These are phyloP conservation scores for Habroteleia sp. DNA, from an alignment of 2,888 invertebrate species.

Conservation along the genomic window DNA sequence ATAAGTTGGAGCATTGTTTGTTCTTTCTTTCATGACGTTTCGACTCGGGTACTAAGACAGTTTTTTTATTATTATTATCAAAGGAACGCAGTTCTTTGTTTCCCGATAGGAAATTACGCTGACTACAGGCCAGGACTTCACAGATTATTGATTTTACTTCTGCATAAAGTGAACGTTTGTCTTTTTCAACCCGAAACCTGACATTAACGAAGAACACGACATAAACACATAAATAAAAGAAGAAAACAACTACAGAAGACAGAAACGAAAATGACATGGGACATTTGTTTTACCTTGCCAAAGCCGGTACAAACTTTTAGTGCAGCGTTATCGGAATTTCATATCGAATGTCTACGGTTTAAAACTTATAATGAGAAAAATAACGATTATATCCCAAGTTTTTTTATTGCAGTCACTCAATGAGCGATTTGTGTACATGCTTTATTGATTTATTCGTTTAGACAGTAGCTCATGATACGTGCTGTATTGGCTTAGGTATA, in stretches of 20 bases:
- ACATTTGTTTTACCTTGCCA: no score
- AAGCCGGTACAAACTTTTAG: no score
- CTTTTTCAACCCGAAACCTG: conserved; percentile 21
- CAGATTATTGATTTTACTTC: conserved; percentile 45
- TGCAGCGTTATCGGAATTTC: conserved; percentile 25
- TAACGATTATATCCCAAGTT: conserved; percentile 26
- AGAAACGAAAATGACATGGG: conserved; percentile 17
- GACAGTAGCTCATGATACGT: no score
- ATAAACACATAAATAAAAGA: conserved; percentile 7
- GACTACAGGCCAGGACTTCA: conserved; percentile 26
- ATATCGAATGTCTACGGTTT: conserved; percentile 14
- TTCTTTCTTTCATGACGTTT: conserved; percentile 16
- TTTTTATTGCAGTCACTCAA: conserved; percentile 1
- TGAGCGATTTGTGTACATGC: conserved; percentile 1
- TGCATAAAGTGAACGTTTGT: conserved; percentile 45
- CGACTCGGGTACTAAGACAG: conserved; percentile 26
- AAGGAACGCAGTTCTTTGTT: conserved; percentile 49
- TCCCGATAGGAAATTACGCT: conserved; percentile 52
- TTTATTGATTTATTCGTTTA: no score
- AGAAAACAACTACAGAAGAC: not conserved
- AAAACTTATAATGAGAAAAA: conserved; percentile 48
- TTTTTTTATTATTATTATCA: conserved; percentile 55
- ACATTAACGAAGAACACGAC: conserved; percentile 29
- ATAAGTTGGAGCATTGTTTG: conserved; percentile 22
- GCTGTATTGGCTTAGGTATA: no score